Conservation (phyloP, 2,888 invertebrate genomes). For the Cheilosia soror region DNA sequence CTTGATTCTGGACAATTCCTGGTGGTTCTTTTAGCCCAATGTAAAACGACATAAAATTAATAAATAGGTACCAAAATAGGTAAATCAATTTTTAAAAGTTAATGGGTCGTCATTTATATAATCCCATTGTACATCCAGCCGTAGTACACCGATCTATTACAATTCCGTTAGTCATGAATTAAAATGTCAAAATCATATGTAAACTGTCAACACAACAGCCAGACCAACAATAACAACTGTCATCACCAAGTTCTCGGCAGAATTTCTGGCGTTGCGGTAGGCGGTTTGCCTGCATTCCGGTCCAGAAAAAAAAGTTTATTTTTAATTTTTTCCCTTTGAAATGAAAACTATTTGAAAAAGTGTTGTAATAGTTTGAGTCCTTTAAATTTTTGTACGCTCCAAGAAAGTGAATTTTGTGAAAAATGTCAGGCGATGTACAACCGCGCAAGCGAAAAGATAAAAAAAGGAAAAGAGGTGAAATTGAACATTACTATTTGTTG, state of each 20-base stretch:
- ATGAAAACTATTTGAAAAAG: constrained; percentile 63
- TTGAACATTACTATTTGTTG: constrained; percentile 1
- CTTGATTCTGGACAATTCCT: no score
- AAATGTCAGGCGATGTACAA: constrained; percentile 94
- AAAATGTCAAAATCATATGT: constrained; percentile 35
- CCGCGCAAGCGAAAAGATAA: constrained; percentile 94
- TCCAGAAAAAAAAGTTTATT: constrained; percentile 63
- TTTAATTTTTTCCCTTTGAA: constrained; percentile 55
- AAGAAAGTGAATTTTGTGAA: constrained; percentile 76
- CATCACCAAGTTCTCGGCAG: constrained; percentile 35
- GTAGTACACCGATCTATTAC: constrained; percentile 13
- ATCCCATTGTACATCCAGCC: not conserved
- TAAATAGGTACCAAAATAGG: no score
- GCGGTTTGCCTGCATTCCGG: constrained; percentile 54
- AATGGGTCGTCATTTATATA: no score
- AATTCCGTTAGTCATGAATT: not conserved
- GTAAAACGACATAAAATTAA: no score
- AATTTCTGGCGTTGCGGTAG: constrained; percentile 48
- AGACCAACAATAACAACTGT: constrained; percentile 45
- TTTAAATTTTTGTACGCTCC: constrained; percentile 12
- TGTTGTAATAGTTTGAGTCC: constrained; percentile 12
- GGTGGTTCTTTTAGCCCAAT: no score
- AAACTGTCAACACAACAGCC: not conserved
- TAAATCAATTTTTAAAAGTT: no score
- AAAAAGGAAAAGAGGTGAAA: constrained; percentile 90